Percentiles rank a stretch among this genome's conserved stretches.
These are phyloP conservation scores for Remorina albescens DNA, from an alignment of 2,797 vertebrate genomes.

Conservation along the genomic window DNA sequence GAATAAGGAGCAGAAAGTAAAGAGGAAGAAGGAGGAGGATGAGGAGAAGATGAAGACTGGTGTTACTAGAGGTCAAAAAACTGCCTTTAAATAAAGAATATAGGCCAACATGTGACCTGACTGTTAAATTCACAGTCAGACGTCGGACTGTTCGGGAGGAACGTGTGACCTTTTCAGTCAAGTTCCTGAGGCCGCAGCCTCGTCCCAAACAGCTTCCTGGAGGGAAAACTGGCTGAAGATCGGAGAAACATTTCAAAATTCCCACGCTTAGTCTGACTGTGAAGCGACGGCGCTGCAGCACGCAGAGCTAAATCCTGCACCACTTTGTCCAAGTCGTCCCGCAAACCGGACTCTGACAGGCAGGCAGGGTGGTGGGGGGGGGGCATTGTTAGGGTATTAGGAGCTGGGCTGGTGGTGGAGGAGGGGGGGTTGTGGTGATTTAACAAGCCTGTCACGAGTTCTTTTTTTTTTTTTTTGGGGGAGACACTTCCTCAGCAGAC, in stretches of 20 bases:
- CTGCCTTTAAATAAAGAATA: too few relatives aligned
- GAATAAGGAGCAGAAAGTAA: too few relatives aligned
- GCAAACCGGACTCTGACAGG: constrained; percentile 32
- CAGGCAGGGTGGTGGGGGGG: constrained; percentile 24
- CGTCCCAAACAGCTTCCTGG: constrained; percentile 6
- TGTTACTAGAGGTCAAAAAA: too few relatives aligned
- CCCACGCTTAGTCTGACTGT: constrained; percentile 33
- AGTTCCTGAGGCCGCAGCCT: background rate
- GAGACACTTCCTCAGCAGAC: constrained; percentile 54
- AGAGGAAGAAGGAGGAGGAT: too few relatives aligned
- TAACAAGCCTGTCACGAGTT: constrained; percentile 79
- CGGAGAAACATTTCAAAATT: constrained; percentile 27
- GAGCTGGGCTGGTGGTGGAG: too few relatives aligned
- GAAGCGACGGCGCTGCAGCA: constrained; percentile 24
- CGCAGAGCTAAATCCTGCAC: constrained; percentile 44
- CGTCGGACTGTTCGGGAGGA: background rate
- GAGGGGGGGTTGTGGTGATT: constrained; percentile 14
- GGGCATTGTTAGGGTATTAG: constrained; percentile 43
- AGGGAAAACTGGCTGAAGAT: constrained; percentile 17
- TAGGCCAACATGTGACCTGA: too few relatives aligned
- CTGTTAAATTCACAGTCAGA: too few relatives aligned
- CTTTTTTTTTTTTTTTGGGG: constrained; percentile 7
- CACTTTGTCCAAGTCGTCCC: constrained; percentile 2
- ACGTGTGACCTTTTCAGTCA: background rate
- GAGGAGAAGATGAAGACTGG: too few relatives aligned